Base-by-base conservation (phyloP, 1,140 invertebrate genomes). In the Hycleus phaleratus region DNA sequence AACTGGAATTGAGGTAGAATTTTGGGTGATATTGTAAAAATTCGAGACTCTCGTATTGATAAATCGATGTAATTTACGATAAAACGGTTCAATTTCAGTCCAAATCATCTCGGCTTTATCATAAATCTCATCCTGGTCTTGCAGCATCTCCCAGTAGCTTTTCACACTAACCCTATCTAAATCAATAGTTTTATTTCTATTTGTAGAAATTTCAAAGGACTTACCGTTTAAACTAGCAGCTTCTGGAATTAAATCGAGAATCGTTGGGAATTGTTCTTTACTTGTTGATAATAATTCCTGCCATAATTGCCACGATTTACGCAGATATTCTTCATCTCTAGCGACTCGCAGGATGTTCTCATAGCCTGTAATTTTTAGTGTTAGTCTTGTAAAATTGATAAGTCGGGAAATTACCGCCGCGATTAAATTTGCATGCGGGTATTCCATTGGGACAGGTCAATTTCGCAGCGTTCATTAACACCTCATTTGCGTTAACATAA, bases 101-200 rank as follows among this genome's bases (percentile, higher is more conserved):
- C 81, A 82, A 52, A 82, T 69, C 40, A 72, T 68, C 7, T 75
- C 68, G 2, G 77, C 75, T 38, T 77, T 71, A 2, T 76, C 58
- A 47, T 80, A 79, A 1, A 75, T 81, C 3, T 75, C 73, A 51
- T 75, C 70, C 53, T 78, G 80, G 56, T 80, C 80, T 4, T 64
- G 70, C 7, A 85, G 65, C 32, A 76, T 74, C 61, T 83, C 81
- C 83, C 83, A 85, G 64, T 84, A 84, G 44, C 76, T 73, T 60
- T 75, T 70, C 0, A 79, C 74, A 38, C 74, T 67, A 12, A 74
- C 63, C 8, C 60, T 59, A 43, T 56, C 76, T 78, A 54, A 46
- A 66, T 69, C 58, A 44, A 45, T 42, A 44, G 26, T 9, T 10
- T 38, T 45, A 58, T 18, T 18, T 18, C 18, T 18, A 66, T 42